phyloP scores from a whole-genome alignment of 2,797 vertebrate species.

The Botia kubotai region DNA sequence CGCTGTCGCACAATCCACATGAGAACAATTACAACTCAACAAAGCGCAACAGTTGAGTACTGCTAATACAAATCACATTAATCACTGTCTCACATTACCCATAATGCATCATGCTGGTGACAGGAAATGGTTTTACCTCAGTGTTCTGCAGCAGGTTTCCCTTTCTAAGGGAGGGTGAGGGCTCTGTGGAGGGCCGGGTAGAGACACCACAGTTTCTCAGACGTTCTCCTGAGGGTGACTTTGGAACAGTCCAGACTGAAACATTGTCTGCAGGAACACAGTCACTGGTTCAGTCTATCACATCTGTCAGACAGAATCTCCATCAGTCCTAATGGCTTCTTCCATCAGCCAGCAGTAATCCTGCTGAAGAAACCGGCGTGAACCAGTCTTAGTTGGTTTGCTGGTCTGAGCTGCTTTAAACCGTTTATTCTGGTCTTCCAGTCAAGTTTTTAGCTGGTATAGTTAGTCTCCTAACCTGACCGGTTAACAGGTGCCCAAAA shows the following conservation, averaged over 20 bases:
- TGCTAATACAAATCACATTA: too few species aligned
- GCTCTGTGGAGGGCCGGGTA: slow-evolving; percentile 82
- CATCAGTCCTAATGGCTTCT: too few species aligned
- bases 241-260: slow-evolving; percentile 90
- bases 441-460: not conserved
- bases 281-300: not conserved
- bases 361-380: not conserved
- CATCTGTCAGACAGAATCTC: not conserved
- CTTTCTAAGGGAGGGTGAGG: slow-evolving; percentile 80
- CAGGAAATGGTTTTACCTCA: slow-evolving; percentile 79
- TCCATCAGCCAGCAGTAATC: not conserved
- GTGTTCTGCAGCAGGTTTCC: slow-evolving; percentile 73
- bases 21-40: too few species aligned
- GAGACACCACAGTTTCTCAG: slow-evolving; percentile 87
- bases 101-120: not conserved
- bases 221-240: slow-evolving; percentile 87
- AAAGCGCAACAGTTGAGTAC: too few species aligned
- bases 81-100: not conserved
- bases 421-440: not conserved
- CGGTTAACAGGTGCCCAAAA: not conserved
- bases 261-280: slow-evolving; percentile 82
- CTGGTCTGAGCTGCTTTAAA: not conserved
- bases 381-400: not conserved
- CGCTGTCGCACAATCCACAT: too few species aligned
- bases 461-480: not conserved